Evolutionary conservation across 2,113 vertebrate species (phyloP), one percentile per base, ranked within the genome.

Genomic region (Agelaius tricolor): DNA sequence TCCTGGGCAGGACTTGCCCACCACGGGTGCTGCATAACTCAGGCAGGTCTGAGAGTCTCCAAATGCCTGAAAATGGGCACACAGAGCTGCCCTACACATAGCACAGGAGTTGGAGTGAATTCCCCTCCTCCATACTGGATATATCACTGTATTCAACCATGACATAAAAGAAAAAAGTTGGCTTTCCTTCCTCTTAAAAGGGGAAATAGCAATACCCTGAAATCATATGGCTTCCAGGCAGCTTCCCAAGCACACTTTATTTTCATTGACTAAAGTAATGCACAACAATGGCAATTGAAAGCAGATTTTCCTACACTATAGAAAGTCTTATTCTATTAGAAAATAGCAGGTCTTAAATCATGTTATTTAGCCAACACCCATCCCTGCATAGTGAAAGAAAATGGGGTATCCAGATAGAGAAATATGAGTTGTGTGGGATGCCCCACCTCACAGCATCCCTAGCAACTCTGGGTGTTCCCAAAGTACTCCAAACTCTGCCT

Each of bases 121-220:
- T 84, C 35, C 55, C 4, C 1, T 65, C 80, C 82, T 80, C 76
- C 83, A 31, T 43, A 68, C 62, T 72, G 57, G 73, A 89, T 66
- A 72, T 58, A 84, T 66, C 13, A 76, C 75, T 82, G 62, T 46
- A 65, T 95, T 94, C 93, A 91, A 63, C 55, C 55, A 46, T 87
- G 68, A 78, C 75, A 86, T 63, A 62, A 81, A 89, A 97, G 87
- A 96, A 69, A 91, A 92, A 94, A 71, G 22, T 51, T 92, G 96
- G 84, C 74, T 94, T 84, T 96, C 77, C 85, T 63, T 72, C 71
- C 74, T 96, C 92, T 85, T 79, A 76, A 47, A 90, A 93, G 84
- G 69, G 90, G 55, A 93, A 51, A 92, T 63, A 91, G 77, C n/a
- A 73, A 55, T 90, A 75, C 82, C 67, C 58, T 49, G 41, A 52